Evolutionary conservation across 2,113 vertebrate genomes (phyloP).

Genomic region (Morphnarchus princeps): DNA sequence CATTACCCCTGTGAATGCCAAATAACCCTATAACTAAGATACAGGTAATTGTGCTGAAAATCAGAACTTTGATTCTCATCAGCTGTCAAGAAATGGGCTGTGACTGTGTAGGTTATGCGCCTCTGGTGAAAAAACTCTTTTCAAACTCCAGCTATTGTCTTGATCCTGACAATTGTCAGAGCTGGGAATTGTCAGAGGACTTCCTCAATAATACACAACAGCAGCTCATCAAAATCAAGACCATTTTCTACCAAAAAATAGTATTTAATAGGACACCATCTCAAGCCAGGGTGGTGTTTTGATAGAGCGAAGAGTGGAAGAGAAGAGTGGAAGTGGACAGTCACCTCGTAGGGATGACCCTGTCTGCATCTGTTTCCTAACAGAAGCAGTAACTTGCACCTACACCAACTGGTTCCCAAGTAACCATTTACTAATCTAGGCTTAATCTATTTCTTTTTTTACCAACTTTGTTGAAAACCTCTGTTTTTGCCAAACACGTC

Average conservation of each 20-base stretch:
- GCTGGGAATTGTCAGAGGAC: neutral
- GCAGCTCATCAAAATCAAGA: neutral
- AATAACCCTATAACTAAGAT: neutral
- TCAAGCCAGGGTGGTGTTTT: neutral
- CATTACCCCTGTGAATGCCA: neutral
- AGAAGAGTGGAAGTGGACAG: neutral
- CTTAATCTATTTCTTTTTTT: neutral
- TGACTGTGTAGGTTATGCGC: neutral
- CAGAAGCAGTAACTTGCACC: neutral
- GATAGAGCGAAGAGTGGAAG: neutral
- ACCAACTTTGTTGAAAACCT: neutral
- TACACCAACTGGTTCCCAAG: accelerated
- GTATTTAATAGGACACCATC: neutral
- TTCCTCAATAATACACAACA: neutral
- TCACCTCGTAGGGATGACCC: accelerated
- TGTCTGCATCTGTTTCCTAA: neutral
- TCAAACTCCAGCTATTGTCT: neutral
- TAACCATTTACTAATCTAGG: neutral
- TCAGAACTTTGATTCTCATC: neutral
- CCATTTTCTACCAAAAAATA: neutral
- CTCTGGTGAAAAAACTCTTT: neutral
- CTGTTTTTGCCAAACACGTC: accelerated
- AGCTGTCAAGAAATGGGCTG: neutral
- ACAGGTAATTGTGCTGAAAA: neutral
- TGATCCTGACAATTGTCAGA: neutral